Percentiles rank a stretch among this genome's conserved stretches.
Conservation (phyloP, 35 echinoderm and acorn worm species). For the Anneissia japonica region DNA sequence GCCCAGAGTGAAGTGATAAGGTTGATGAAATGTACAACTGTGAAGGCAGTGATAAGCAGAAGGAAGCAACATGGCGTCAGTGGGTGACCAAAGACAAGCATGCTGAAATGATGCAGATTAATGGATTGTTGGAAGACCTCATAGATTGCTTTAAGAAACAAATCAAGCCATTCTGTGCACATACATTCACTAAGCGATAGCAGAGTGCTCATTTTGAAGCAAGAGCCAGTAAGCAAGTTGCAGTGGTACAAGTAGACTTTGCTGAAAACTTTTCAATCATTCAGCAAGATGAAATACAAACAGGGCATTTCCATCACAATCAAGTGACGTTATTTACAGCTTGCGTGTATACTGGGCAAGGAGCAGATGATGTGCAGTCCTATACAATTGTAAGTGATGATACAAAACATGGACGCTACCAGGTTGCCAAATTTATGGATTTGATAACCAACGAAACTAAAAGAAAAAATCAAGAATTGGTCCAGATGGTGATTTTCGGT, state of each 20-base stretch:
- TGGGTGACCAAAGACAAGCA: neutral
- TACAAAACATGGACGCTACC: slow-evolving; percentile 14
- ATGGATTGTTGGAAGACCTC: neutral
- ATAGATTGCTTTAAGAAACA: neutral
- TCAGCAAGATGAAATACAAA: slow-evolving; percentile 50
- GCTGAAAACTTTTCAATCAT: slow-evolving; percentile 42
- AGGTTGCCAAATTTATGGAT: slow-evolving; percentile 24
- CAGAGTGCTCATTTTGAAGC: slow-evolving; percentile 43
- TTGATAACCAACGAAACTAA: slow-evolving; percentile 28
- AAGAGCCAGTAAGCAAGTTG: slow-evolving; percentile 2
- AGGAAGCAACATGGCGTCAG: neutral
- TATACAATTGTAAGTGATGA: slow-evolving; percentile 40
- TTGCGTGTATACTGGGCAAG: slow-evolving; percentile 18
- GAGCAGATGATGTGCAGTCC: slow-evolving; percentile 13
- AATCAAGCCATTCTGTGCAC: neutral
- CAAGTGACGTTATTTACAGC: slow-evolving; percentile 45
- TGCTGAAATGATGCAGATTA: too few species aligned
- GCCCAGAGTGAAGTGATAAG: neutral
- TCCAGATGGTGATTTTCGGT: slow-evolving; percentile 16
- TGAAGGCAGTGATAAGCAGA: neutral
- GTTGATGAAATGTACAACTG: slow-evolving; percentile 7
- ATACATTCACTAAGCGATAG: slow-evolving; percentile 35
- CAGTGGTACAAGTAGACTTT: slow-evolving; percentile 53
- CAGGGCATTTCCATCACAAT: slow-evolving; percentile 27
- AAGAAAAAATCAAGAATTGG: neutral